Evolutionary conservation across 2,888 invertebrate genomes (phyloP), one percentile per base, ranked within the genome.

Genomic region (Escarpia spicata): DNA sequence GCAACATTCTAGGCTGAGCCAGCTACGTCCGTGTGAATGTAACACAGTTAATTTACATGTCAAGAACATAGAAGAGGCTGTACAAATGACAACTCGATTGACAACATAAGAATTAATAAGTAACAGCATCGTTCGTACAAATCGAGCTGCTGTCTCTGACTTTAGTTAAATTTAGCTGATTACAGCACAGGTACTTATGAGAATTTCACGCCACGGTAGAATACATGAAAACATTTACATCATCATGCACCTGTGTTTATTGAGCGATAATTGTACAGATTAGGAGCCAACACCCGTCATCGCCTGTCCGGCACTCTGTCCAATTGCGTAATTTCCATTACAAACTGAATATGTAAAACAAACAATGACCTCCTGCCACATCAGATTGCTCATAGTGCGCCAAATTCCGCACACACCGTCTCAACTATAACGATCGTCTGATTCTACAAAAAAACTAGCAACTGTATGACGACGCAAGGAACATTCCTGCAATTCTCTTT

Each of bases 21-120:
- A 19, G 75, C 75, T 75, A 26, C 26, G 75, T 75, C n/a, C n/a
- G 26, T 75, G 75, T 75, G 75, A 19, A 75, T 26, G 19, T n/a
- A 75, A 26, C 75, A 75, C 75, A 26, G 75, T 75, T 75, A 75
- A 75, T 75, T 75, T 75, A 75, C 75, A 75, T 75, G 75, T 75
- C 75, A 75, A 75, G 75, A 75, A 75, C 75, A 75, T 19, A 75
- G 75, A 75, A 75, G 75, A 12, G 52, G 52, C 52, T 3, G 52
- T 12, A 9, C 52, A 52, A 9, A 52, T 12, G 12, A 12, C 9
- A 9, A 52, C 52, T 52, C 52, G 52, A 52, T 12, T 75, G 75
- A 75, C 75, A 75, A 75, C 75, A 75, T 26, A 75, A 75, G 26
- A 75, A 26, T 75, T 75, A n/a, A 75, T 75, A 75, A 75, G 26